These are phyloP conservation scores for Apaloderma vittatum DNA, from an alignment of 2,113 vertebrate genomes.

Conservation along the genomic window DNA sequence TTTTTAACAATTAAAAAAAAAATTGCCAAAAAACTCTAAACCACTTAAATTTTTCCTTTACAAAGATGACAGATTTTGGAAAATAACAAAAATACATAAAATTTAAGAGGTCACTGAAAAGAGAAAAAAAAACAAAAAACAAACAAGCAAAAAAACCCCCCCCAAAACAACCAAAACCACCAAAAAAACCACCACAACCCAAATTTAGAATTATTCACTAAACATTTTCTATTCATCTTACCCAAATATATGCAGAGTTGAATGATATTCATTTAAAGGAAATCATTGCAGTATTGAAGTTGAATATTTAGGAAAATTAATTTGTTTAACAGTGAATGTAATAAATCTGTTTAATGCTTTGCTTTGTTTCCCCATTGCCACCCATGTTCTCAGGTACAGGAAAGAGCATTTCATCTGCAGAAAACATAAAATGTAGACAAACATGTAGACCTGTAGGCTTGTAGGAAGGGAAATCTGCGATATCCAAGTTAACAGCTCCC, in stretches of 20 bases:
- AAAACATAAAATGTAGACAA: background rate
- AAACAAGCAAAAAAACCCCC: too few species aligned
- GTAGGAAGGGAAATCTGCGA: background rate
- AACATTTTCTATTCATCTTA: background rate
- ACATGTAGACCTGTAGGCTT: background rate
- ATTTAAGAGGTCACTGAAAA: background rate
- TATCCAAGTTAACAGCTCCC: background rate
- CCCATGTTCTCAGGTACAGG: background rate
- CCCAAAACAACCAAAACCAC: too few species aligned
- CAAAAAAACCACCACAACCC: too few species aligned
- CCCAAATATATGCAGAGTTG: background rate
- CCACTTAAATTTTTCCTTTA: background rate
- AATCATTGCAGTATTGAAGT: background rate
- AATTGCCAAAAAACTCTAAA: background rate
- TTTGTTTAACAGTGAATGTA: background rate
- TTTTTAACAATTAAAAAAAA: background rate
- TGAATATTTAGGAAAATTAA: background rate
- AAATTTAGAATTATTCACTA: background rate
- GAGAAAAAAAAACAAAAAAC: background rate
- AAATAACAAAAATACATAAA: background rate
- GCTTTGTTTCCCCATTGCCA: background rate
- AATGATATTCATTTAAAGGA: background rate
- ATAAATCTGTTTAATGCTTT: background rate
- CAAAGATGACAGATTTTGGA: background rate
- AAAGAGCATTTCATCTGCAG: background rate